A percentile compares a stretch with the other conserved stretches of the same genome.
phyloP scores from a whole-genome alignment of 2,888 invertebrate genomes.

The Xanthorhoe spadicearia region DNA sequence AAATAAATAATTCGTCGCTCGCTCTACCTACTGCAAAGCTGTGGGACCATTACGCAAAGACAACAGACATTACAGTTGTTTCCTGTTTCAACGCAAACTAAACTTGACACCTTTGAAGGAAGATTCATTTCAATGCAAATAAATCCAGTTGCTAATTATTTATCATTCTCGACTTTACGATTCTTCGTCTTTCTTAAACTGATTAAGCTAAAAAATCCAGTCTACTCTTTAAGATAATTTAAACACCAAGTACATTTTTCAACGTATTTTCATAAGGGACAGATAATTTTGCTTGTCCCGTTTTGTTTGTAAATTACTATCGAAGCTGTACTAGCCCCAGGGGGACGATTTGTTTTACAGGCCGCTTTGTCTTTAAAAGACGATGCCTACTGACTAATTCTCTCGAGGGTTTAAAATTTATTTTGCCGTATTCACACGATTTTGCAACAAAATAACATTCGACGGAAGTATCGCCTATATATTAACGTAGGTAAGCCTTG shows the following conservation, averaged over 20 bases:
- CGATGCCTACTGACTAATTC: slow-evolving; percentile 63
- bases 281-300: slow-evolving; percentile 43
- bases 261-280: slow-evolving; percentile 26
- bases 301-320: slow-evolving; percentile 62
- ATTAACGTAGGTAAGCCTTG: background rate
- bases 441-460: slow-evolving; percentile 12
- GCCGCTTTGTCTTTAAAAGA: slow-evolving; percentile 68
- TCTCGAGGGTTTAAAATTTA: slow-evolving; percentile 63
- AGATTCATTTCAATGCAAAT: background rate
- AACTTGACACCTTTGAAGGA: slow-evolving; percentile 5
- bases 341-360: slow-evolving; percentile 69
- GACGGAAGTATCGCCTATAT: background rate
- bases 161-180: background rate
- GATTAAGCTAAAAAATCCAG: background rate
- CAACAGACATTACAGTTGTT: slow-evolving; percentile 12
- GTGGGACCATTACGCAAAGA: slow-evolving; percentile 17
- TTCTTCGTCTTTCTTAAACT: background rate
- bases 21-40: slow-evolving; percentile 15
- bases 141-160: background rate
- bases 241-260: background rate
- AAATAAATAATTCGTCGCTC: slow-evolving; percentile 30
- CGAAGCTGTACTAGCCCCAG: slow-evolving; percentile 60
- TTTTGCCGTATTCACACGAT: slow-evolving; percentile 41
- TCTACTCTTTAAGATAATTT: background rate
- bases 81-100: slow-evolving; percentile 8